Evolutionary conservation across 2,888 invertebrate genomes (phyloP), one percentile per base, ranked within the genome.

Genomic region (Cylindroiulus punctatus): DNA sequence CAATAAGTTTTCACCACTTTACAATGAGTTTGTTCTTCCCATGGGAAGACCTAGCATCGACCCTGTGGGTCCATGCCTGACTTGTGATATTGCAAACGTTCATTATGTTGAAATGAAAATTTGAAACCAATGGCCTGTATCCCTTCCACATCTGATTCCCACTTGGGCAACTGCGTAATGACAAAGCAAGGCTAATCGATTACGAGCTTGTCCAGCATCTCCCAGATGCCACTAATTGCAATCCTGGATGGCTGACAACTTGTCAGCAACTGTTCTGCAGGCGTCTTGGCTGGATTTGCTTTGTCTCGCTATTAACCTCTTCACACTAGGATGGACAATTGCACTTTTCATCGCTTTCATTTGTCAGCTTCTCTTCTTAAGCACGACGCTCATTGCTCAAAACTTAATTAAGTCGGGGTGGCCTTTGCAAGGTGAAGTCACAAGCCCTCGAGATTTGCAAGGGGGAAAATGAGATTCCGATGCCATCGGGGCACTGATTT

Each of bases 271-370:
- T 22, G 10, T 65, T 65, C 65, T 57, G 7, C 47, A 47, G 47
- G 47, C 47, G 47, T 47, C 19, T n/a, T 57, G n/a, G 19, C 5
- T 5, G 7, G 22, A n/a, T 8, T 8, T 26, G 65, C 65, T 10
- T 65, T 65, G 65, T 65, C 65, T 65, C 26, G 7, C 5, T 26
- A 65, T 65, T 65, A 65, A 65, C 65, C 65, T 65, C 26, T 65
- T 65, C 65, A 65, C 65, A 65, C 65, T 65, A 65, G 26, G 65
- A 65, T 65, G 65, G 65, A 65, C 65, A 65, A 65, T 65, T 26
- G 65, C 65, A 4, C 26, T 65, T 65, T n/a, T 65, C 65, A 26
- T 65, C 65, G 65, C 65, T 26, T 65, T 26, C 65, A 65, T 65
- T 65, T 65, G 65, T 65, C 65, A 65, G n/a, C 65, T n/a, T 7